These are phyloP conservation scores for Enteromius anoplus DNA, from an alignment of 2,797 vertebrate species.

Conservation along the genomic window DNA sequence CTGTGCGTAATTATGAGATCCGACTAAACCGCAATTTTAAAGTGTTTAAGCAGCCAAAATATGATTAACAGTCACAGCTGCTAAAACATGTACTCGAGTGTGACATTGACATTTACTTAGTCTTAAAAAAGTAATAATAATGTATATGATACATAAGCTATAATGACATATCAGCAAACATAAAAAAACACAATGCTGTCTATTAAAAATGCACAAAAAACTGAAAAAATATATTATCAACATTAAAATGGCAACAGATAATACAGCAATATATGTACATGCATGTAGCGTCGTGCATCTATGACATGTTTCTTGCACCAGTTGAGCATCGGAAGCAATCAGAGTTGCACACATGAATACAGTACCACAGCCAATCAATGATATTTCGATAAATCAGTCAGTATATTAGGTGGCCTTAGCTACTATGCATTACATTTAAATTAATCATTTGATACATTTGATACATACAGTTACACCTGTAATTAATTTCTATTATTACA, in stretches of 20 bases:
- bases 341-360: not conserved
- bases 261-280: not conserved
- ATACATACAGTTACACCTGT: too few species aligned
- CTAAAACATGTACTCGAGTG: not conserved
- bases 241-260: not conserved
- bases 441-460: too few species aligned
- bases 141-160: not conserved
- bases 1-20: slow-evolving; percentile 44
- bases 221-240: not conserved
- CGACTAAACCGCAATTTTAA: slow-evolving; percentile 28
- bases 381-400: not conserved
- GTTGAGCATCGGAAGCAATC: not conserved
- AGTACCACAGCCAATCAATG: not conserved
- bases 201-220: not conserved
- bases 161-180: not conserved
- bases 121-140: not conserved
- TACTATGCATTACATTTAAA: too few species aligned
- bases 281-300: not conserved
- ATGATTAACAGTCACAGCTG: slow-evolving; percentile 20
- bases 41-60: slow-evolving; percentile 31
- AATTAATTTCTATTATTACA: not conserved
- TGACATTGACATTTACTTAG: slow-evolving; percentile 9
- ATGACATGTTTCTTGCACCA: not conserved
- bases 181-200: not conserved
- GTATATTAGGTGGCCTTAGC: too few species aligned